Conservation (phyloP, 2,113 vertebrate species). For the Nipponia nippon region DNA sequence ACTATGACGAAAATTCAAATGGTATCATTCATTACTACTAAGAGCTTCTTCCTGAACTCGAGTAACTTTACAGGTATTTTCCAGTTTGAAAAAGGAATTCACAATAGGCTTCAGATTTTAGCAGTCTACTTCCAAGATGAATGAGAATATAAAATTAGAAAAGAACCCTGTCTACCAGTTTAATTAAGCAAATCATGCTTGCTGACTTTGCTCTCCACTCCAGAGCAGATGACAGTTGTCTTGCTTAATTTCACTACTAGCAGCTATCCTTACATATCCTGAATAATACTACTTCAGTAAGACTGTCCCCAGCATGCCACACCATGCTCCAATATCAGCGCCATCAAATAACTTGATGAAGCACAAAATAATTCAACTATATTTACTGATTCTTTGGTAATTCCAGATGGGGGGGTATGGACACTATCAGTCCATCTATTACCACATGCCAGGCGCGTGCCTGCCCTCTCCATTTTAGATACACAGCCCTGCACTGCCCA, state of each 20-base stretch:
- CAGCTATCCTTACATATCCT: not conserved
- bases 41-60: not conserved
- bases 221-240: not conserved
- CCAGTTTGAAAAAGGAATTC: not conserved
- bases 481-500: not conserved
- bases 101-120: not conserved
- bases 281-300: too few species aligned
- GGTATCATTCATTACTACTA: not conserved
- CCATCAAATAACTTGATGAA: not conserved
- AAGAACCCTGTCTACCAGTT: not conserved
- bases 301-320: not conserved
- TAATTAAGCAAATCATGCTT: not conserved
- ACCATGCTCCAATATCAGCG: not conserved
- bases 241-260: not conserved
- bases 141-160: not conserved
- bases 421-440: not conserved
- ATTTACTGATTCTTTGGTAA: not conserved
- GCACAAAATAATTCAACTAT: not conserved
- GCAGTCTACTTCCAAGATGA: not conserved
- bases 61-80: not conserved
- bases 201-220: not conserved
- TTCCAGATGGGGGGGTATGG: not conserved
- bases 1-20: not conserved
- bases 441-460: fast-evolving
- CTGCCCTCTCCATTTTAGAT: not conserved